Conservation (phyloP, 2,888 invertebrate genomes). For the Diarsia mendica region DNA sequence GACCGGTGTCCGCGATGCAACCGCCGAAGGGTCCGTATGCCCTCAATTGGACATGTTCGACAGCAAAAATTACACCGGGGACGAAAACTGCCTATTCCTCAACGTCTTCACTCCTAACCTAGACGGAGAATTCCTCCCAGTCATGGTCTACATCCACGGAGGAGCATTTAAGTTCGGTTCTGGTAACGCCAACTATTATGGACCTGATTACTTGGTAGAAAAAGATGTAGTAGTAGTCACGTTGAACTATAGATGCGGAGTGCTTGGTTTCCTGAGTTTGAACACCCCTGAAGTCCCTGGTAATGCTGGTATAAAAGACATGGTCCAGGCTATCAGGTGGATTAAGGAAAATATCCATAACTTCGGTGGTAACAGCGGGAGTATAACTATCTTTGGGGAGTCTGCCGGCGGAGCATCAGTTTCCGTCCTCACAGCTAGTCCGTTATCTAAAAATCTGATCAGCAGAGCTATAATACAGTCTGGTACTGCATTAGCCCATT, state of each 20-base stretch:
- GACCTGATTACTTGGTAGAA: slow-evolving; percentile 89
- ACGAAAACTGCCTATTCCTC: slow-evolving; percentile 93
- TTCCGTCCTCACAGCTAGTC: slow-evolving; percentile 81
- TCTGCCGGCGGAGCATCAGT: slow-evolving; percentile 80
- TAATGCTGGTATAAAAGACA: slow-evolving; percentile 86
- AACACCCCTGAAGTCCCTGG: slow-evolving; percentile 87
- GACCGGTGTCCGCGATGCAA: slow-evolving; percentile 91
- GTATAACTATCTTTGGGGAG: slow-evolving; percentile 84
- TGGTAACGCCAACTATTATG: slow-evolving; percentile 85
- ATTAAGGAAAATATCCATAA: slow-evolving; percentile 83
- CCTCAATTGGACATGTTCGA: slow-evolving; percentile 88
- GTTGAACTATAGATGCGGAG: slow-evolving; percentile 89
- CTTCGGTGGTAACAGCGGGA: slow-evolving; percentile 85
- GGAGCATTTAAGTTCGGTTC: slow-evolving; percentile 89
- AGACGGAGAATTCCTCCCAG: slow-evolving; percentile 86
- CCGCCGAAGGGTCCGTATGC: slow-evolving; percentile 90
- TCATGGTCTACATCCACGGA: slow-evolving; percentile 91
- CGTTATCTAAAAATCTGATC: slow-evolving; percentile 79
- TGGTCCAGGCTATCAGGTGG: slow-evolving; percentile 84
- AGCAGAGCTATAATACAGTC: slow-evolving; percentile 85
- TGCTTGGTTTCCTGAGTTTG: slow-evolving; percentile 83
- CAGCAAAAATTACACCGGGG: slow-evolving; percentile 85
- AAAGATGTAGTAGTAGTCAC: slow-evolving; percentile 90
- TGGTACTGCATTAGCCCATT: slow-evolving; percentile 75
- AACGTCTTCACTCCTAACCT: slow-evolving; percentile 92